Base-by-base conservation (phyloP, 2,888 invertebrate species). In the Penaeus monodon region DNA sequence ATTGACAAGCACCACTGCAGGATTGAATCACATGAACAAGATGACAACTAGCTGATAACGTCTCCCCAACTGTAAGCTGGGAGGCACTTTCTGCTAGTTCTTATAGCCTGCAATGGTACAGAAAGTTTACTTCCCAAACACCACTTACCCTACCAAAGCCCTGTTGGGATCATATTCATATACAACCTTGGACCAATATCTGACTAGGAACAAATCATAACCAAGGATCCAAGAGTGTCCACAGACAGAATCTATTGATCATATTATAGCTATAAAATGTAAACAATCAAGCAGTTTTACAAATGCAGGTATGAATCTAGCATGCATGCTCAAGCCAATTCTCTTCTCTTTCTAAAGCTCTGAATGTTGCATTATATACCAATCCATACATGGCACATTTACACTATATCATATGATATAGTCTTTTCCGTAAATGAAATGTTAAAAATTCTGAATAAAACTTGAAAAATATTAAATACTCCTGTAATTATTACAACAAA, bases 61-160 rank as follows among this genome's bases (percentile, higher is more conserved):
- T 78, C 86, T 86, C 86, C 77, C 86, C 24, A n/a, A 63, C 81
- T 76, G 86, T 86, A 86, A 38, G 81, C 77, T 65, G 63, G 77
- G 86, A 86, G 86, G 86, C 86, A 86, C 76, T 63, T 64, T 49
- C 81, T 70, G 81, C 86, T 86, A 86, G 68, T 68, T 77, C 27
- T 77, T 66, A 86, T 76, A 86, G 64, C 86, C 86, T 86, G 86
- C 86, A 86, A 86, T 86, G 86, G 86, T 81, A 86, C 86, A 81
- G 76, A 65, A 77, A 73, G 77, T 68, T 81, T 29, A 57, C 81
- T 68, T 86, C 77, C 66, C 86, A 68, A 73, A 86, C 81, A 81
- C 80, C 81, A 81, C 66, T 74, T 77, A 81, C 65, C 65, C 81
- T 76, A 77, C 66, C 38, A 66, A 77, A 70, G 57, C 76, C 81